Base-by-base conservation (phyloP, 2,888 invertebrate genomes). In the Crepidodera aurea region DNA sequence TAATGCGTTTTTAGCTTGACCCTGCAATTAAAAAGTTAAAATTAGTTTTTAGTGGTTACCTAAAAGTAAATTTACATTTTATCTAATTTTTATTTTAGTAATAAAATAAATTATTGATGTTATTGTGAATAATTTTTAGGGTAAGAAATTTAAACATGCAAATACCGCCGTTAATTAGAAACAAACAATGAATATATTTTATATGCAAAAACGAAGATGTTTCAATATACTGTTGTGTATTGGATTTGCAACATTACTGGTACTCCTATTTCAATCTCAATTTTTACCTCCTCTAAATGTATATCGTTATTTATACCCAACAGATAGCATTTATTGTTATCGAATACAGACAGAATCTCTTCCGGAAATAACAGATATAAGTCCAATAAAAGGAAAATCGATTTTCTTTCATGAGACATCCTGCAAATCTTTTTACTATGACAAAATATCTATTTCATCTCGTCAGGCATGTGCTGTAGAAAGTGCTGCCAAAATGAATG, bases 341-440 rank as follows among this genome's bases (percentile, higher is more conserved):
- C 64, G 73, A 42, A 60, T 69, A 5, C 67, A 73, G 63, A 51
- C 58, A 1, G 56, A 66, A 5, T 73, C 76, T 0, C 67, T 81
- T 39, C 74, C 73, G 10, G 77, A 80, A 56, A 77, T 81, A 32
- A 71, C 74, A 0, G 73, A 77, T 1, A 74, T 50, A 12, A 42
- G 48, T 16, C 75, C 80, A 12, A 63, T 66, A 3, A 73, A 78
- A 48, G 80, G 82, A 13, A 74, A 75, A 13, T 85, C 86, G 8
- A 88, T 90, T 66, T 90, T 89, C 75, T 89, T 90, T 71, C 85
- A 86, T 68, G 89, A 89, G 72, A 88, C 89, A 0, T 87, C 88
- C 0, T 89, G 89, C 70, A 82, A 80, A 62, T 78, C 79, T 0
- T 71, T 70, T 39, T 63, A 66, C 5, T 71, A 74, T 34, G 82